Base-by-base conservation (phyloP, 2,797 vertebrate species). In the Hemibagrus guttatus region DNA sequence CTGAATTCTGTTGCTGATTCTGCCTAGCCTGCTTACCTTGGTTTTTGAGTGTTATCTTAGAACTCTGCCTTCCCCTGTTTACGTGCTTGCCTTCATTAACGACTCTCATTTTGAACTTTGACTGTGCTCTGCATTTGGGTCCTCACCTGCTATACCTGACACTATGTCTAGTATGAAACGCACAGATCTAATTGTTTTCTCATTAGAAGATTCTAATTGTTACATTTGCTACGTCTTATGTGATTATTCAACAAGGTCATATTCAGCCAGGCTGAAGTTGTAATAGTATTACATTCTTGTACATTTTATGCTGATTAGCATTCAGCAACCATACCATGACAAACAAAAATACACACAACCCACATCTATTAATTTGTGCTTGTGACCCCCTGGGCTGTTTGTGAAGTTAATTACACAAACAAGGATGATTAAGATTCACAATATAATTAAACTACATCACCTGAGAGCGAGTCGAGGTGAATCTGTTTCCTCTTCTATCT, bases 331-430 rank as follows among this genome's bases (percentile, higher is more conserved):
- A 23, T 35, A 42, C 39, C 5, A 7, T 31, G 49, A 56, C 56
- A 16, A 87, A 39, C 61, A 76, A 35, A 82, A 66, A 83, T 54
- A 76, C 26, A 68, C 72, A 78, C 4, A 13, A 35, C 35, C 23
- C 58, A 76, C 21, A 28, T 58, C 58, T 23, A 16, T 83, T 83
- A 54, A 83, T 82, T 86, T 52, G 68, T 31, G 71, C 17, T 21
- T 8, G 7, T 74, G 58, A 82, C 68, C 85, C 58, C 31, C 58
- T 59, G 23, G 69, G 69, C 71, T 35, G 42, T 54, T 63, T 54
- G 46, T 26, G 79, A 58, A 74, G 68, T 75, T 86, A 86, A 83
- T 86, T 86, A 83, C 14, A 58, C 61, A 49, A 46, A 81, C 56
- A 52, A 80, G 39, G 58, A 64, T 26, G 58, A 86, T 56, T 81